Evolutionary conservation across 2,113 vertebrate genomes (phyloP), one percentile per base, ranked within the genome.

Genomic region (Herpetotheres cachinnans): DNA sequence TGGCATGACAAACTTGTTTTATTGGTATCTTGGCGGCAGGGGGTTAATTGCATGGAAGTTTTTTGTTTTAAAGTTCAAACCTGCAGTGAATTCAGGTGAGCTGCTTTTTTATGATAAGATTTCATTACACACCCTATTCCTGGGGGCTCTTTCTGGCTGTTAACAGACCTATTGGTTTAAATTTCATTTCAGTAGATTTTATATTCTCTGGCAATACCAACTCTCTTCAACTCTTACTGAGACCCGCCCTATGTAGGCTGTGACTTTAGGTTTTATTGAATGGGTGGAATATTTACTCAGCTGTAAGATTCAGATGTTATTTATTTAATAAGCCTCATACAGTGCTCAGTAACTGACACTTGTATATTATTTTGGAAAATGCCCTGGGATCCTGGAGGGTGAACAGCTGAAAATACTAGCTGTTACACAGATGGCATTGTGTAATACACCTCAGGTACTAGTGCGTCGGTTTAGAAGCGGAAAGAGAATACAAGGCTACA

Each of bases 1-100:
- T 95, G 71, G 44, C 44, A 69, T 17, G 34, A 59, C 58, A 89
- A 84, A 81, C 11, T 38, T 58, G 13, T 50, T 82, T 63, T 58
- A 50, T 67, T 71, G 42, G 61, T 89, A 13, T 49, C 72, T 40
- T 29, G 18, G 7, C 14, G 42, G 42, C 42, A 42, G 61, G 25
- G 24, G n/a, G 25, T 66, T 86, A 66, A 92, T 59, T 89, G 14
- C 70, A 56, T 63, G 78, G 27, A 52, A 80, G 32, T 66, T 50
- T 91, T 97, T 76, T 69, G n/a, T 38, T 87, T 90, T 67, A 52
- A 91, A 80, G 66, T 89, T 86, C 59, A 93, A 81, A 44, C 30
- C 27, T 89, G 54, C 62, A 54, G 40, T 72, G 70, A 97, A 74
- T 71, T n/a, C 65, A 87, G 65, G 56, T 38, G 22, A 91, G 62